Conservation (phyloP, 2,113 vertebrate species). For the Dolichotis patagonum region DNA sequence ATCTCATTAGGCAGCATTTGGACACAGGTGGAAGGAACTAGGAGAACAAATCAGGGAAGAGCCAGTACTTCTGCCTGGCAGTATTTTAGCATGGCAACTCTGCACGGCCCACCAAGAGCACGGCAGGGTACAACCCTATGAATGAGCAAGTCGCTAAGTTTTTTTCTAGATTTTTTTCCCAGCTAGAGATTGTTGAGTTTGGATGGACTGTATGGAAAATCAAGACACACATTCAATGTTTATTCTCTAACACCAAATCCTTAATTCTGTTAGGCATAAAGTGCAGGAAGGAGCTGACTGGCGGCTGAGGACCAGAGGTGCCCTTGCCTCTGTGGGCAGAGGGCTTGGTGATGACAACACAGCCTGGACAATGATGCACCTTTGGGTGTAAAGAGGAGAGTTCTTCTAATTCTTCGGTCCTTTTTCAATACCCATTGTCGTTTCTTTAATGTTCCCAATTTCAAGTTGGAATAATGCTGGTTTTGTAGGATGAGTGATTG, state of each 20-base stretch:
- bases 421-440: not conserved
- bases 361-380: rapidly evolving
- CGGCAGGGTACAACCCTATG: rapidly evolving
- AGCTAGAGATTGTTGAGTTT: too few relatives aligned
- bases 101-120: not conserved
- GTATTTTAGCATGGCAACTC: not conserved
- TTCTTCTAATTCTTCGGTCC: not conserved
- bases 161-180: not conserved
- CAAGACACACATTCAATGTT: not conserved
- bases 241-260: not conserved
- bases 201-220: not conserved
- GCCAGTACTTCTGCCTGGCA: not conserved
- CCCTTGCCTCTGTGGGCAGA: too few relatives aligned
- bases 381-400: not conserved
- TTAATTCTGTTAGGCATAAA: rapidly evolving
- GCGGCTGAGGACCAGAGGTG: rapidly evolving
- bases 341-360: too few relatives aligned
- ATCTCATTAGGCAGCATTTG: not conserved
- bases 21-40: not conserved
- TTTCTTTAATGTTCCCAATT: not conserved
- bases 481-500: not conserved
- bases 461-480: not conserved
- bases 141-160: too few relatives aligned
- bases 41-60: not conserved
- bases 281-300: not conserved